Evolutionary conservation across 2,113 vertebrate species (phyloP).

Genomic region (Grammomys dolichurus): DNA sequence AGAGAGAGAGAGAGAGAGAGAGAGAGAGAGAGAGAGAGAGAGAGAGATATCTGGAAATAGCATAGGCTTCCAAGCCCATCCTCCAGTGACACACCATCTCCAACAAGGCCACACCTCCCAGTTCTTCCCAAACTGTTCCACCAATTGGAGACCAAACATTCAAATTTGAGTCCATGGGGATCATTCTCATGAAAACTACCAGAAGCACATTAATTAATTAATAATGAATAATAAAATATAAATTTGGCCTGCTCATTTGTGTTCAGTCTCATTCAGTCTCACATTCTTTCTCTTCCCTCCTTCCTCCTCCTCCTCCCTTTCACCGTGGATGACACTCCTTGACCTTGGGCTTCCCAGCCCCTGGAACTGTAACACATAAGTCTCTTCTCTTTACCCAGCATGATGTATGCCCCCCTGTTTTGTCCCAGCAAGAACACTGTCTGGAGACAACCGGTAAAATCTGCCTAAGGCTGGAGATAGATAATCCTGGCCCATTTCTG

Average conservation of each 20-base stretch:
- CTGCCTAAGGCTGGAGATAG: neutral
- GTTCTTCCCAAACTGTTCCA: neutral
- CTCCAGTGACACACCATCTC: neutral
- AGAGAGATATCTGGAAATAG: neutral
- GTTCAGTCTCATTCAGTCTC: neutral
- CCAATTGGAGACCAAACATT: neutral
- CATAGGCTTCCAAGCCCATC: neutral
- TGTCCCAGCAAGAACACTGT: neutral
- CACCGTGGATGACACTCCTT: neutral
- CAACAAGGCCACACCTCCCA: neutral
- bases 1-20: neutral
- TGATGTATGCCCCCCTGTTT: neutral
- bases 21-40: neutral
- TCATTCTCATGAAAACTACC: neutral
- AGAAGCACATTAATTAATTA: neutral
- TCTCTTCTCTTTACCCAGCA: neutral
- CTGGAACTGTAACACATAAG: neutral
- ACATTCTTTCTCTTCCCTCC: too few species aligned
- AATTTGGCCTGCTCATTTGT: too few species aligned
- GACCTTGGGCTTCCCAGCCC: neutral
- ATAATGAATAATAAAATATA: neutral
- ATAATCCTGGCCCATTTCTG: fast-evolving
- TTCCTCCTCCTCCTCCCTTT: neutral
- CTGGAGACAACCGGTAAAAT: neutral
- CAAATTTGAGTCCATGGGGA: neutral